phyloP scores from a whole-genome alignment of 2,113 vertebrate species.

The Elaphurus davidianus region DNA sequence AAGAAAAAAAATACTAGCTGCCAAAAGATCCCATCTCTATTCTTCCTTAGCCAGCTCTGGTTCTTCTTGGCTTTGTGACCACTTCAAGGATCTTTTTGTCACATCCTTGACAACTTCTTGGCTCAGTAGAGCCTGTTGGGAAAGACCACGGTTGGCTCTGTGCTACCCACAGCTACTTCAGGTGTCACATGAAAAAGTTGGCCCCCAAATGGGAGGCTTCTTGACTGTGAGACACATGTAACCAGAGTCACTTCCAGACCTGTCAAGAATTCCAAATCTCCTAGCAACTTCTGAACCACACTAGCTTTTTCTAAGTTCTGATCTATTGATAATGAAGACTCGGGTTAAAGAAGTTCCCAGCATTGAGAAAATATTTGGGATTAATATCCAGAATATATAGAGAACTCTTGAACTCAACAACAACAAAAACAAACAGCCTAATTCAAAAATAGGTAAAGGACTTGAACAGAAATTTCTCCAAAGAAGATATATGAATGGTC shows the following conservation, averaged over 20 bases:
- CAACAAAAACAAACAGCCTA: neutral
- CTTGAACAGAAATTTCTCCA: neutral
- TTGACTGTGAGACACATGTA: neutral
- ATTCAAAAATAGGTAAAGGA: neutral
- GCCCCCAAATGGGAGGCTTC: neutral
- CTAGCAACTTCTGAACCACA: neutral
- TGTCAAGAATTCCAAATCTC: neutral
- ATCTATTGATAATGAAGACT: neutral
- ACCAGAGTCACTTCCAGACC: neutral
- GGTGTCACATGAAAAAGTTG: neutral
- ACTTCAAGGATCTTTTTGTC: neutral
- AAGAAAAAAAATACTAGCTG: neutral
- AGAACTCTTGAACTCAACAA: neutral
- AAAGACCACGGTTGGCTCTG: neutral
- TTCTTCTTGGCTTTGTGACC: neutral
- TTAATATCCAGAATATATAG: neutral
- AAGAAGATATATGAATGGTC: neutral
- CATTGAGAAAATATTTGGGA: neutral
- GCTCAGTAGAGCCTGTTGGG: neutral
- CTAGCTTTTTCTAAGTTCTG: neutral
- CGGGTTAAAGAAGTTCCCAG: neutral
- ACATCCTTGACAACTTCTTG: neutral
- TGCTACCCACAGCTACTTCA: neutral
- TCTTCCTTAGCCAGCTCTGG: neutral
- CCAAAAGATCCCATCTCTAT: neutral